Base-by-base conservation (phyloP, 2,797 vertebrate genomes). In the Arnoldichthys spilopterus region DNA sequence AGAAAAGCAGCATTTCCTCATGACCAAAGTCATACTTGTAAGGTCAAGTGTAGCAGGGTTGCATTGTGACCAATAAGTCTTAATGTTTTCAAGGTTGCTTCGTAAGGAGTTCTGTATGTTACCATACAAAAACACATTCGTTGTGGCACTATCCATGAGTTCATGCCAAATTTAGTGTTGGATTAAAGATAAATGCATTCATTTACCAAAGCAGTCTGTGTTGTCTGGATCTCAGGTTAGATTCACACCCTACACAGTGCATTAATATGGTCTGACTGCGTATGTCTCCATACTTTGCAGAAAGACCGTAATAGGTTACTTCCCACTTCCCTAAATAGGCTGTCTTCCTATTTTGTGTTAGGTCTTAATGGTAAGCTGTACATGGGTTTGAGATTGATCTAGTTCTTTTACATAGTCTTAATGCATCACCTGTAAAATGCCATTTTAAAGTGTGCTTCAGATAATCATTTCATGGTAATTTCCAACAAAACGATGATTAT, bases 331-430 rank as follows among this genome's bases (percentile, higher is more conserved):
- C 11, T 70, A 72, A 84, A 84, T 72, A 74, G 82, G 80, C 66
- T 69, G 88, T 90, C 90, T 90, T 91, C 88, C 88, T 84, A 82
- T 85, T 54, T 83, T 84, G 75, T 86, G 81, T 85, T 80, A 74
- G 80, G 22, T 84, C 74, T 81, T 76, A 72, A 81, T 9, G 16
- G 37, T 81, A 80, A 76, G 73, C 61, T 61, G 59, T 77, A 76
- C 49, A 12, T 40, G 70, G 79, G 74, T 63, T 76, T 34, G 45
- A 61, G 62, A 59, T 53, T 37, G 28, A 51, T 66, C 5, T 34
- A 16, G 30, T 75, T 54, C 12, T 37, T 37, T 24, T 22, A 63
- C 20, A 32, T 40, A 6, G 61, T 64, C 24, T 40, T 74, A 64
- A 34, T 63, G 32, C 16, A 53, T 74, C 30, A 59, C 20, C 13